Evolutionary conservation across 2,113 vertebrate genomes (phyloP).

Genomic region (Procapra przewalskii): DNA sequence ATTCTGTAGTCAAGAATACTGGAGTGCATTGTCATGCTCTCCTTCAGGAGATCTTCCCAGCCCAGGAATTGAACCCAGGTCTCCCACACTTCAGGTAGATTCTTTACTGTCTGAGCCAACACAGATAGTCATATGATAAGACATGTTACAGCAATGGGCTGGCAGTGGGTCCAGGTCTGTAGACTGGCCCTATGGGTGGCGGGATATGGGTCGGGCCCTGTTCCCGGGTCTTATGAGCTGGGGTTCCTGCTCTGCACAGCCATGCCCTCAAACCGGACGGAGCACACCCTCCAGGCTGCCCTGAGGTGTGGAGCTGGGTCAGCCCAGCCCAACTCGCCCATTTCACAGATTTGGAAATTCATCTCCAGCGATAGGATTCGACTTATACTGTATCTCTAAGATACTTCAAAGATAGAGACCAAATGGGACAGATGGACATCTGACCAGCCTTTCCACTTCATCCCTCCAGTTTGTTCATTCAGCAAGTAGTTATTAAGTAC

Average conservation of each 20-base stretch:
- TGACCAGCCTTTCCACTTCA: not conserved
- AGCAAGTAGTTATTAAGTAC: slow-evolving; percentile 13
- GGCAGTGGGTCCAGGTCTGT: not conserved
- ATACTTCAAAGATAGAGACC: not conserved
- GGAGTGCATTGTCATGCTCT: not conserved
- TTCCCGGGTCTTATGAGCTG: not conserved
- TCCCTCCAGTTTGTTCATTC: slow-evolving; percentile 9
- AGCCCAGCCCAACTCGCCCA: not conserved
- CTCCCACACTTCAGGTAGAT: not conserved
- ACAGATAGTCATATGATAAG: not conserved
- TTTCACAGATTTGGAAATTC: slow-evolving; percentile 46
- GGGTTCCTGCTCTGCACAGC: slow-evolving; percentile 40
- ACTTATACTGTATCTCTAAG: not conserved
- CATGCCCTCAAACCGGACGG: not conserved
- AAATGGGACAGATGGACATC: not conserved
- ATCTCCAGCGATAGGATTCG: not conserved
- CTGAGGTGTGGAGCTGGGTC: not conserved
- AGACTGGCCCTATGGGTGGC: not conserved
- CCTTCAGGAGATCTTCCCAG: not conserved
- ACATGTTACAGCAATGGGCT: not conserved
- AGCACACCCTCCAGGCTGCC: not conserved
- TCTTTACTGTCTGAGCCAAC: not conserved
- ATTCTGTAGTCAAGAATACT: not conserved
- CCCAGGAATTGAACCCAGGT: not conserved
- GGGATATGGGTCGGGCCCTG: not conserved